Base-by-base conservation (phyloP, 2,113 vertebrate species). In the Recurvirostra avosetta region DNA sequence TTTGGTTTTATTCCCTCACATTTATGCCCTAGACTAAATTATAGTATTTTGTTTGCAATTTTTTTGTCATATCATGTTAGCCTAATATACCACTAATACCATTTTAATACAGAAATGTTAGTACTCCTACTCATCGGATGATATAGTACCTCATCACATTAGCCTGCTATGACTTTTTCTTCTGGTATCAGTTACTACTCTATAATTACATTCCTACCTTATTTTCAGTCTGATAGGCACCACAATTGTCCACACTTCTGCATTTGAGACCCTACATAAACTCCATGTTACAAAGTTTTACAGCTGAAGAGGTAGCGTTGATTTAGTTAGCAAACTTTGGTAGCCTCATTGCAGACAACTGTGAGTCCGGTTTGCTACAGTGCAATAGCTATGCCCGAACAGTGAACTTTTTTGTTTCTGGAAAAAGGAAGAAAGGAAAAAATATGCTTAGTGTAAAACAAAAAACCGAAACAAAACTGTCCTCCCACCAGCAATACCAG, bases 31-130 rank as follows among this genome's bases (percentile, higher is more conserved):
- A 96, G 86, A 95, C 96, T 96, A 97, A 97, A 97, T 97, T 97
- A 97, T 84, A 96, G 92, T 92, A 93, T 96, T 97, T 95, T 96
- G 87, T 97, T 97, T 96, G 96, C 88, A 96, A 94, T 97, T 95
- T 97, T 95, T 97, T 96, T 97, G 96, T 96, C 96, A 95, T 94
- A 94, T 96, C 94, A 96, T 97, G 92, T 91, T 97, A 94, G 86
- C 87, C 94, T 94, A 96, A 94, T 96, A 97, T 83, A 91, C 55
- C 65, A 96, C 91, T 95, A 97, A 96, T 96, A 93, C 73, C 43
- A 73, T 95, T 96, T 97, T 92, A 96, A 95, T 96, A 96, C 81
- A 90, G 77, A 97, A 97, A 95, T 97, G 58, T 93, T 95, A 94
- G 85, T 95, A 74, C 65, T 94, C 63, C 67, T 91, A 52, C 74